These are phyloP conservation scores for Leptinotarsa peninsularis DNA, from an alignment of 2,888 invertebrate genomes.

Conservation along the genomic window DNA sequence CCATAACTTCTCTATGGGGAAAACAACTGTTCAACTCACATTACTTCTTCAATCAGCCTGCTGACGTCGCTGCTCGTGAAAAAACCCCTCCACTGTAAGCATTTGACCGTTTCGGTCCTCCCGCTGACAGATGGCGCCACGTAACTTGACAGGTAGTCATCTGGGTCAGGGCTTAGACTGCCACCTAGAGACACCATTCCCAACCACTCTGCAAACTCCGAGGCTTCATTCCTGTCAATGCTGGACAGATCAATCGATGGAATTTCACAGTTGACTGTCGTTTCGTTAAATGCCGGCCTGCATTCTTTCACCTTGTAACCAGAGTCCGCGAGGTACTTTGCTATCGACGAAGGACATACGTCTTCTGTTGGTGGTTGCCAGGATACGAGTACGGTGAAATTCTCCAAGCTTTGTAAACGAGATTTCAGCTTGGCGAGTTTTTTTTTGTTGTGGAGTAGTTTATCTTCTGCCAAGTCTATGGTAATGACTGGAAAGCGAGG, in stretches of 20 bases:
- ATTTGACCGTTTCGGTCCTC: slow-evolving; percentile 61
- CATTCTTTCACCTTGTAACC: slow-evolving; percentile 67
- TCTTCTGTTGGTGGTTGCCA: slow-evolving; percentile 69
- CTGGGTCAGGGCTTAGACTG: slow-evolving; percentile 58
- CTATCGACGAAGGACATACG: slow-evolving; percentile 72
- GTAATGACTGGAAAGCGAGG: slow-evolving; percentile 65
- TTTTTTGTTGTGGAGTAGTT: slow-evolving; percentile 66
- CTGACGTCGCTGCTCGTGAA: slow-evolving; percentile 64
- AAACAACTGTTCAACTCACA: slow-evolving; percentile 27
- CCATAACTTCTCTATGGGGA: no score
- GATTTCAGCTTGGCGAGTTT: slow-evolving; percentile 65
- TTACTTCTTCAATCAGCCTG: slow-evolving; percentile 52
- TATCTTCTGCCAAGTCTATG: slow-evolving; percentile 67
- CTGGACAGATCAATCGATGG: slow-evolving; percentile 59
- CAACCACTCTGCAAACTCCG: slow-evolving; percentile 70
- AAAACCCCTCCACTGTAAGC: slow-evolving; percentile 68
- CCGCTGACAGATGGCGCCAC: slow-evolving; percentile 58
- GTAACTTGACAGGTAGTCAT: slow-evolving; percentile 62
- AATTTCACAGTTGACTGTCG: slow-evolving; percentile 62
- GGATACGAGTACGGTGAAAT: slow-evolving; percentile 66
- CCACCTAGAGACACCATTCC: slow-evolving; percentile 68
- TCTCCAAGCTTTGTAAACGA: slow-evolving; percentile 63
- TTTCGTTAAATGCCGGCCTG: slow-evolving; percentile 61
- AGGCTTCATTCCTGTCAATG: slow-evolving; percentile 51
- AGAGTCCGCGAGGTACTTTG: slow-evolving; percentile 67